These are phyloP conservation scores for Suncus etruscus DNA, from an alignment of 2,113 vertebrate genomes.

Conservation along the genomic window DNA sequence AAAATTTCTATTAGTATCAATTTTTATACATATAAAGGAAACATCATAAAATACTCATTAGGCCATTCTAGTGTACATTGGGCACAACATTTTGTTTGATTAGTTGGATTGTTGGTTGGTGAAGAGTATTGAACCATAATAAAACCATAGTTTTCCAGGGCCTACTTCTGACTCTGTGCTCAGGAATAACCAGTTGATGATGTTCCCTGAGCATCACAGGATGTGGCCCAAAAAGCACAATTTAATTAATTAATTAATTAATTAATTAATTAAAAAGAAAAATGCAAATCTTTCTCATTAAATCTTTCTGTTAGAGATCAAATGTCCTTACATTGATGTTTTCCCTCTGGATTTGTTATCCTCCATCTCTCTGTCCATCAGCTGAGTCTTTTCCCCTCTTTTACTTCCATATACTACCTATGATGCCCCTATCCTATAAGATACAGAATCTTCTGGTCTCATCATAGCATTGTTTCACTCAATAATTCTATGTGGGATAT, in stretches of 20 bases:
- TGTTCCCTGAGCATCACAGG: no score
- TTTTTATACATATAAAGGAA: constrained; percentile 63
- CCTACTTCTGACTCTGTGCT: no score
- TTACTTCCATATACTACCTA: no score
- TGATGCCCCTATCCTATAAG: not conserved
- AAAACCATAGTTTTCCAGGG: no score
- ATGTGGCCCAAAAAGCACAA: no score
- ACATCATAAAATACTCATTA: not conserved
- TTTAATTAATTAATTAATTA: no score
- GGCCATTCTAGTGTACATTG: constrained; percentile 14
- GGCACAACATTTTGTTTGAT: not conserved
- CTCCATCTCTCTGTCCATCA: not conserved
- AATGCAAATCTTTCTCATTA: constrained; percentile 56
- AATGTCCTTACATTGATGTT: constrained; percentile 14
- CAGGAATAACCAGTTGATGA: no score
- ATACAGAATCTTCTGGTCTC: not conserved
- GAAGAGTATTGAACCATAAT: no score
- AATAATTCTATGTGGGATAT: constrained; percentile 44
- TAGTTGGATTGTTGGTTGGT: no score
- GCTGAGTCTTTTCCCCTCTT: not conserved
- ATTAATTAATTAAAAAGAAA: not conserved
- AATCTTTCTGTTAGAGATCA: constrained; percentile 29
- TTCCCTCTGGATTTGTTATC: not conserved
- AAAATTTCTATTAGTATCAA: constrained; percentile 53
- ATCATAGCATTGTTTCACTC: not conserved